A percentile compares a stretch with the other conserved stretches of the same genome.
phyloP scores from a whole-genome alignment of 2,113 vertebrate species.

The Xenotilapia longispinis region DNA sequence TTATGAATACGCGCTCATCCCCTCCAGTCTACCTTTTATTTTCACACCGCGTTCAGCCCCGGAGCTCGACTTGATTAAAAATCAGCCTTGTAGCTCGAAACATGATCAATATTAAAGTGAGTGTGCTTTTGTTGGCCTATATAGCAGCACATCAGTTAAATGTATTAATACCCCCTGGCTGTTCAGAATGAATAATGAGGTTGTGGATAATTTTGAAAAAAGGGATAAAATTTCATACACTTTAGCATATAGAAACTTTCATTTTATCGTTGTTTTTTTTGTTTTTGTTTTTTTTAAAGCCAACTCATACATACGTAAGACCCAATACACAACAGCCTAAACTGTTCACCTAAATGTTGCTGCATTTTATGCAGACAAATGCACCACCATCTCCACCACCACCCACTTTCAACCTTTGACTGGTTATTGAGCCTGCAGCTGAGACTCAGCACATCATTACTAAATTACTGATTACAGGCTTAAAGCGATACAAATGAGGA shows the following conservation, averaged over 20 bases:
- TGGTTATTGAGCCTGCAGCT: slow-evolving; percentile 38
- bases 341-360: neutral
- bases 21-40: neutral
- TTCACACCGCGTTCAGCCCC: neutral
- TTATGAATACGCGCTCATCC: neutral
- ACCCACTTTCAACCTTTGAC: slow-evolving; percentile 5
- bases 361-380: neutral
- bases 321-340: neutral
- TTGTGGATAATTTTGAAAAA: neutral
- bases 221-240: neutral
- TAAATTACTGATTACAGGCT: slow-evolving; percentile 54
- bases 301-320: neutral
- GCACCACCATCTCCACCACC: neutral
- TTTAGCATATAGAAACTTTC: neutral
- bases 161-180: neutral
- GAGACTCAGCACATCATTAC: slow-evolving; percentile 44
- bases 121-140: slow-evolving; percentile 11
- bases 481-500: slow-evolving; percentile 58
- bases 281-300: fast-evolving
- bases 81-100: slow-evolving; percentile 9
- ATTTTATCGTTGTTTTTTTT: neutral
- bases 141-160: neutral
- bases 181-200: neutral
- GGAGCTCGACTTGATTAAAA: slow-evolving; percentile 12
- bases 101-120: slow-evolving; percentile 28